Conservation (phyloP, 2,113 vertebrate genomes). For the Trinectes maculatus region DNA sequence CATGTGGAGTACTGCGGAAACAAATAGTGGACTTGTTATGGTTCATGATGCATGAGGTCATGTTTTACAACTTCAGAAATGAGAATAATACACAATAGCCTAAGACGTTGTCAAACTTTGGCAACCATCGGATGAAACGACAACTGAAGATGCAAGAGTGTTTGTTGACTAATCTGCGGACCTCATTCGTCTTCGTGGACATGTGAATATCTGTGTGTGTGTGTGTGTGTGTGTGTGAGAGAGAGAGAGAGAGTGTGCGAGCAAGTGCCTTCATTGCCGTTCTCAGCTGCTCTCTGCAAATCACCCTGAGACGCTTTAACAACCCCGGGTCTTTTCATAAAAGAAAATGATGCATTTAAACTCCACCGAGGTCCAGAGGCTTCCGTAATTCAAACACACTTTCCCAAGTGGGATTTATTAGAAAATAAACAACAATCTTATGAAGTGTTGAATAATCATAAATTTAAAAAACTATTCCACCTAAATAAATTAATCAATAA, state of each 20-base stretch:
- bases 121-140: background rate
- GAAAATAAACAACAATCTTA: constrained; percentile 32
- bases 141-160: background rate
- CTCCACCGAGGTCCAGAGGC: constrained; percentile 48
- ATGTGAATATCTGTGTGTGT: constrained; percentile 14
- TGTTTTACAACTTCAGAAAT: background rate
- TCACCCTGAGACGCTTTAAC: constrained; percentile 68
- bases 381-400: constrained; percentile 65
- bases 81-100: too few species aligned
- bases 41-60: background rate
- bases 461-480: background rate
- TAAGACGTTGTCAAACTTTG: too few species aligned
- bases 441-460: constrained; percentile 5
- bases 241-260: background rate
- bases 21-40: background rate
- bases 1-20: background rate
- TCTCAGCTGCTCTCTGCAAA: constrained; percentile 71
- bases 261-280: constrained; percentile 48
- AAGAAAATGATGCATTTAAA: constrained; percentile 68
- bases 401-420: constrained; percentile 56
- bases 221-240: constrained; percentile 11
- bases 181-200: background rate
- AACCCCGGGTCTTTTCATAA: constrained; percentile 63
- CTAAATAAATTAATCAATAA: too few species aligned
- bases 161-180: background rate